Evolutionary conservation across 2,113 vertebrate species (phyloP).

Genomic region (Girardinichthys multiradiatus): DNA sequence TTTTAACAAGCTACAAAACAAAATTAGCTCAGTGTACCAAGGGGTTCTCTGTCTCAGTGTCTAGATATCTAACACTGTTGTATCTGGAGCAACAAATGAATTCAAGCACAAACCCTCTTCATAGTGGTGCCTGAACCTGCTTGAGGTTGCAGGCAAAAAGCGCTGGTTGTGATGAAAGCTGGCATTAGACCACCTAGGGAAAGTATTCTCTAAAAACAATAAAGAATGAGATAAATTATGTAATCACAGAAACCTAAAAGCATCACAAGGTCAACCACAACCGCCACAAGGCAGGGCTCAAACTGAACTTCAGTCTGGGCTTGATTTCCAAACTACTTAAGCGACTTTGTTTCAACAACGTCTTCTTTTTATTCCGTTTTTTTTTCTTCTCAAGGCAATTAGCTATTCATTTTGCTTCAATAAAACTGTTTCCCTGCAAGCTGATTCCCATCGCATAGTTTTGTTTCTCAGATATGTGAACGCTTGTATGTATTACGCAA

Average conservation of each 20-base stretch:
- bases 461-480: not conserved
- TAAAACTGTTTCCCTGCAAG: not conserved
- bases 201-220: conserved; percentile 54
- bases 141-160: conserved; percentile 21
- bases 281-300: conserved; percentile 47
- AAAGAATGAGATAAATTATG: conserved; percentile 35
- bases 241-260: conserved; percentile 54
- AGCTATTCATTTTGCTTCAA: not conserved
- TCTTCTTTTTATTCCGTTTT: conserved; percentile 25
- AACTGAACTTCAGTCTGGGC: conserved; percentile 23
- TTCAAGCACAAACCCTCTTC: conserved; percentile 13
- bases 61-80: conserved; percentile 18
- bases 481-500: too few relatives aligned
- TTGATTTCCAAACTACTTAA: conserved; percentile 51
- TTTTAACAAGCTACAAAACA: too few relatives aligned
- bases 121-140: conserved; percentile 47
- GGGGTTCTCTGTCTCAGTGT: conserved; percentile 8
- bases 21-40: not conserved
- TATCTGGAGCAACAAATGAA: not conserved
- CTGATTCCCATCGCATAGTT: not conserved
- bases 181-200: conserved; percentile 40
- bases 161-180: conserved; percentile 33
- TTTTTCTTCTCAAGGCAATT: conserved; percentile 18
- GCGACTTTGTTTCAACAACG: conserved; percentile 23
- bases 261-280: conserved; percentile 22